These are phyloP conservation scores for Pollenia amentaria DNA, from an alignment of 2,888 invertebrate species.

Conservation along the genomic window DNA sequence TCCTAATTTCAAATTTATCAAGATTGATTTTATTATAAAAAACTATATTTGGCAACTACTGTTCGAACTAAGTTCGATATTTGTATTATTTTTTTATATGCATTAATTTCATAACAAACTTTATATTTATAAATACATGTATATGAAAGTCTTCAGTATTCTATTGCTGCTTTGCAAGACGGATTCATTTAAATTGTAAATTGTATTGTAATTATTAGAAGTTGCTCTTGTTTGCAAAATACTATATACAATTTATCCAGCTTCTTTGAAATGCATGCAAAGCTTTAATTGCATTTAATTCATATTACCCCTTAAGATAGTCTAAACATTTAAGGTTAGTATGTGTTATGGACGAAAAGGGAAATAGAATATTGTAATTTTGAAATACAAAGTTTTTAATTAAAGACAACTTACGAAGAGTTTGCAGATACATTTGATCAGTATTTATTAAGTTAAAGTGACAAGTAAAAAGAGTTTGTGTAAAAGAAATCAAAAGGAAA, in stretches of 20 bases:
- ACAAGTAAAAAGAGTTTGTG: background rate
- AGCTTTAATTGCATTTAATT: constrained; percentile 47
- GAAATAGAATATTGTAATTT: constrained; percentile 35
- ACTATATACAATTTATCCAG: background rate
- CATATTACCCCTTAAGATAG: constrained; percentile 1
- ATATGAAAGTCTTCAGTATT: background rate
- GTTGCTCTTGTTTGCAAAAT: background rate
- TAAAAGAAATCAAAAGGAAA: background rate
- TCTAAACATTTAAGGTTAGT: background rate
- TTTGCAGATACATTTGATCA: constrained; percentile 8
- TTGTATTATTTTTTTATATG: background rate
- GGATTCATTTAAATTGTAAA: constrained; percentile 11
- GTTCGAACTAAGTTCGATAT: background rate
- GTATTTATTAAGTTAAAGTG: constrained; percentile 4
- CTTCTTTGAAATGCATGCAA: background rate
- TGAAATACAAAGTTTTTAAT: constrained; percentile 35
- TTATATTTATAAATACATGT: background rate
- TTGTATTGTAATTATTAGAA: constrained; percentile 32
- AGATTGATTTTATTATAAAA: too few species aligned
- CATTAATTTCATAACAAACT: constrained; percentile 21
- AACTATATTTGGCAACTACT: background rate
- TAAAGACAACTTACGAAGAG: constrained; percentile 7
- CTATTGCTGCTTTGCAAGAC: background rate
- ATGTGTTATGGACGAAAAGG: background rate
- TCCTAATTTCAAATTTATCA: too few species aligned